These are phyloP conservation scores for Nibea albiflora DNA, from an alignment of 2,113 vertebrate species.

Conservation along the genomic window DNA sequence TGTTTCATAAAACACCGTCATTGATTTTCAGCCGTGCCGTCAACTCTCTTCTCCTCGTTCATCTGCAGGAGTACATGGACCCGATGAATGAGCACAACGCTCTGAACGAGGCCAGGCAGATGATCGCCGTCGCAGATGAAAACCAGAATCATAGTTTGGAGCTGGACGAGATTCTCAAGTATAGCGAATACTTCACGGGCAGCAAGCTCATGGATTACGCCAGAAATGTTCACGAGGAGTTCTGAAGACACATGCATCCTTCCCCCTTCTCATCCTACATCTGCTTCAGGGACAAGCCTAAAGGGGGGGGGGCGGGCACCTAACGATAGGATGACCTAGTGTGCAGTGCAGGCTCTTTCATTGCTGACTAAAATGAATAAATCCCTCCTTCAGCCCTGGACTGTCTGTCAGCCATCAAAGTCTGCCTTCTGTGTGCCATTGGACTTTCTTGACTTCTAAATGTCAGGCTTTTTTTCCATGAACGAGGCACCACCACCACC, in stretches of 20 bases:
- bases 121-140: constrained; percentile 98
- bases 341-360: constrained; percentile 53
- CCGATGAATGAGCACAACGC: constrained; percentile 99
- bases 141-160: constrained; percentile 94
- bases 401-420: constrained; percentile 27
- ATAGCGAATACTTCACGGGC: constrained; percentile 97
- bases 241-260: constrained; percentile 80
- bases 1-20: not conserved
- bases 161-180: constrained; percentile 95
- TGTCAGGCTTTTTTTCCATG: constrained; percentile 10
- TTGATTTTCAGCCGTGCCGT: not conserved
- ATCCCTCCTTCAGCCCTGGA: constrained; percentile 31
- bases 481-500: not conserved
- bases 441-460: constrained; percentile 22
- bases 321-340: constrained; percentile 34
- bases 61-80: constrained; percentile 94
- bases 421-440: constrained; percentile 47
- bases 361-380: constrained; percentile 35
- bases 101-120: constrained; percentile 96
- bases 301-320: not conserved
- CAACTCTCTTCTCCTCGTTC: not conserved
- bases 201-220: constrained; percentile 99
- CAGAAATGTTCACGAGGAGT: constrained; percentile 96
- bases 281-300: constrained; percentile 46
- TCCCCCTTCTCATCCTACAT: not conserved